Evolutionary conservation across 1,140 invertebrate genomes (phyloP), one percentile per base, ranked within the genome.

Genomic region (Eumeta japonica): DNA sequence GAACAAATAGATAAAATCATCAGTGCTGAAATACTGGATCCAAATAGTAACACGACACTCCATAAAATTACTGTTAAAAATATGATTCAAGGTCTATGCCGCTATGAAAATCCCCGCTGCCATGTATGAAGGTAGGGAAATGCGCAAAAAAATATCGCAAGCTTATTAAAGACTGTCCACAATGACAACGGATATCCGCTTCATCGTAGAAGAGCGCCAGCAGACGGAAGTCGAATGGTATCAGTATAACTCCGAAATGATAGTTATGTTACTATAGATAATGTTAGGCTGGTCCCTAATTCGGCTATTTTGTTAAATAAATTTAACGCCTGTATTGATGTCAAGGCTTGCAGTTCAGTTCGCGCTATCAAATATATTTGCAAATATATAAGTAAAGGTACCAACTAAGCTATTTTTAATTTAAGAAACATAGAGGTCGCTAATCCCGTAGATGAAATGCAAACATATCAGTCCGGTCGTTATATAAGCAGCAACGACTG

Each of bases 21-120:
- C n/a, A n/a, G n/a, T n/a, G n/a, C n/a, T n/a, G n/a, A n/a, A 52
- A 62, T 81, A 28, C 76, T 77, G 11, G 57, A 79, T 52, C 46
- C 39, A 13, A 34, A 47, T 14, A 49, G 11, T 37, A 58, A 78
- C 44, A 43, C 45, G 37, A 13, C 30, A 33, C 41, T 77, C 2
- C 50, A 58, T 49, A 55, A 64, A 12, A 56, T 55, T 35, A 35
- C 62, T 10, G 54, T 37, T 0, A 46, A 55, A 43, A 35, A 64
- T 36, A 76, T 76, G 74, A 74, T 78, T 30, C 77, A 76, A 47
- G 53, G 53, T 35, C 51, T 49, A 16, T 56, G 56, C 27, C 51
- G 56, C 3, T 7, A 34, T 35, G 13, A 34, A 30, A 59, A 59
- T 34, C 28, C 40, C 0, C n/a, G 28, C 9, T 50, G 28, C 48